phyloP scores from a whole-genome alignment of 2,113 vertebrate genomes.

The Scophthalmus maximus region DNA sequence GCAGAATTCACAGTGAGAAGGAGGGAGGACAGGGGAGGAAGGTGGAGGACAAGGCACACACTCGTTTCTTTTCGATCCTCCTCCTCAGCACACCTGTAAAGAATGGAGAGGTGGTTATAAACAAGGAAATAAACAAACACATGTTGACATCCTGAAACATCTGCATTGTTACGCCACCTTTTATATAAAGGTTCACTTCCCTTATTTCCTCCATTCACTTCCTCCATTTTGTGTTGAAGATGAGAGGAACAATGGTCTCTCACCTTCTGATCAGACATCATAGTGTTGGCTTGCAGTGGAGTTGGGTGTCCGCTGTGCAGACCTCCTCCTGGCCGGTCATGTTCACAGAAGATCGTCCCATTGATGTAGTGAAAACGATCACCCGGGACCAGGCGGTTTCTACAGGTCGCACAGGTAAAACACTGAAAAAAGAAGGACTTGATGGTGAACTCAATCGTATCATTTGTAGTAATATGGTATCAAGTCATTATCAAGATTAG shows the following conservation, averaged over 20 bases:
- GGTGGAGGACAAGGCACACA: slow-evolving; percentile 68
- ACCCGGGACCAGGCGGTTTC: slow-evolving; percentile 83
- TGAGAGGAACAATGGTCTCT: slow-evolving; percentile 2
- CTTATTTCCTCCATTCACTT: too few species aligned
- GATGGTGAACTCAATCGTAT: not conserved
- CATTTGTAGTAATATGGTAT: not conserved
- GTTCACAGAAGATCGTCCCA: slow-evolving; percentile 86
- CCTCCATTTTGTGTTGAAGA: not conserved
- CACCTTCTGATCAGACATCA: slow-evolving; percentile 86
- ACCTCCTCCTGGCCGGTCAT: slow-evolving; percentile 80
- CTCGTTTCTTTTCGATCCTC: slow-evolving; percentile 45
- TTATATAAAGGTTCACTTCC: too few species aligned
- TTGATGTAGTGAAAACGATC: slow-evolving; percentile 86
- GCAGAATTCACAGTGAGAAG: not conserved
- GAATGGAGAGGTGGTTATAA: not conserved
- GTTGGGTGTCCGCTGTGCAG: slow-evolving; percentile 77
- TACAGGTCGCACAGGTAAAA: slow-evolving; percentile 85
- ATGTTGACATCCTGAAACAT: not conserved
- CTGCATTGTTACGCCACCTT: too few species aligned
- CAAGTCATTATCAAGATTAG: not conserved
- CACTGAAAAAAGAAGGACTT: slow-evolving; percentile 69
- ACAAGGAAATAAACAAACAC: not conserved
- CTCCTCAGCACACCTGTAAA: slow-evolving; percentile 82
- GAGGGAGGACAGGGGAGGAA: slow-evolving; percentile 6
- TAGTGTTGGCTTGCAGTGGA: slow-evolving; percentile 74